phyloP scores from a whole-genome alignment of 2,797 vertebrate genomes.

The Cetoscarus ocellatus region DNA sequence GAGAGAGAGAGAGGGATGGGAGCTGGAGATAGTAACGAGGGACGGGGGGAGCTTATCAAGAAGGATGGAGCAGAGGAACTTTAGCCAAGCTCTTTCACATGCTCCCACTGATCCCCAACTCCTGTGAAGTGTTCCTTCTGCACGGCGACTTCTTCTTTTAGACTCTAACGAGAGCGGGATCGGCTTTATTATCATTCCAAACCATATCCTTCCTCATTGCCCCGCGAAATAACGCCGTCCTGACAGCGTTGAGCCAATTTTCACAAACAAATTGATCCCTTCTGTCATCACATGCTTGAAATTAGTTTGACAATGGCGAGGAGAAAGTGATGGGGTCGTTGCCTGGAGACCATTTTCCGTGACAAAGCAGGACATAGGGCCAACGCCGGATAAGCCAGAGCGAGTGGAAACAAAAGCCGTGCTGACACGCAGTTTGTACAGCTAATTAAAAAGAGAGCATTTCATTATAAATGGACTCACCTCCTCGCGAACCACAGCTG shows the following conservation, averaged over 20 bases:
- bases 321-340: background rate
- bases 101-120: constrained; percentile 32
- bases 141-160: constrained; percentile 17
- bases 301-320: constrained; percentile 37
- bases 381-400: constrained; percentile 39
- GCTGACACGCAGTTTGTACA: constrained; percentile 52
- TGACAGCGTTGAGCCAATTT: constrained; percentile 30
- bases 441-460: constrained; percentile 68
- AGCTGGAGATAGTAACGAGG: constrained; percentile 31
- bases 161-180: constrained; percentile 27
- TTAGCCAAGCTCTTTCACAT: constrained; percentile 29
- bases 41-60: constrained; percentile 19
- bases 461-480: constrained; percentile 68
- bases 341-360: background rate
- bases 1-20: constrained; percentile 22
- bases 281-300: constrained; percentile 47
- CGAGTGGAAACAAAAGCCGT: constrained; percentile 50
- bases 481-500: constrained; percentile 53
- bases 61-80: constrained; percentile 22
- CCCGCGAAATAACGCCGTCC: constrained; percentile 23
- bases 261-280: constrained; percentile 58
- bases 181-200: constrained; percentile 46
- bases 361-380: background rate
- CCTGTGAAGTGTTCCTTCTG: constrained; percentile 19
- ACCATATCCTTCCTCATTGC: constrained; percentile 44